Evolutionary conservation across 1,140 invertebrate species (phyloP), one percentile per base, ranked within the genome.

Genomic region (Drosophila mojavensis): DNA sequence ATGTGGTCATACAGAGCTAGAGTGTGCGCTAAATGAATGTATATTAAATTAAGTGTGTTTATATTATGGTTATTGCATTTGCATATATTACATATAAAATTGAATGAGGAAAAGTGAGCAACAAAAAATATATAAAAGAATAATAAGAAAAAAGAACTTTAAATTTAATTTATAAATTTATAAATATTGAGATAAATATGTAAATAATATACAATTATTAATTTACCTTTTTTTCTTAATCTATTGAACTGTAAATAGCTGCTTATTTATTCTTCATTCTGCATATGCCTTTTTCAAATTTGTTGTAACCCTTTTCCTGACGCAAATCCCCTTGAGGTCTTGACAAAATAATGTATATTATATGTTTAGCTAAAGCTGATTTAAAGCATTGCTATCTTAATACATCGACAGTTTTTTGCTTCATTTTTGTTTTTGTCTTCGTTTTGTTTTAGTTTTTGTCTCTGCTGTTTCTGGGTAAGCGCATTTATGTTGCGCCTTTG

Each of bases 11-110:
- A 6, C 9, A 9, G 1, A 9, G 26, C 24, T 2, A 10, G 10
- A 10, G 58, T 39, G 24, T 75, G 61, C 39, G 41, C 58, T 54
- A 59, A 61, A 41, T 67, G 39, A 60, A 66, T 30, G 33, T 60
- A 71, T 24, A 72, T 76, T 33, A 58, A 72, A 71, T 65, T 71
- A 75, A 75, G 56, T 64, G 50, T 71, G 55, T 56, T 71, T 71
- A 47, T 39, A 26, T 75, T 55, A 48, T 56, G 67, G 10, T 59
- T 63, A 61, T 60, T 63, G 43, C 50, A 71, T 75, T 71, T 50
- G 48, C 54, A 54, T 58, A 54, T 10, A 69, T 75, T 64, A 41
- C n/a, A 62, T 48, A 30, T 64, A 4, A 24, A 30, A 64, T 71
- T 71, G 13, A 43, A 53, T 67, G 28, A 13, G 39, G 43, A 55